Base-by-base conservation (phyloP, 2,113 vertebrate species). In the Crotalus helleri region DNA sequence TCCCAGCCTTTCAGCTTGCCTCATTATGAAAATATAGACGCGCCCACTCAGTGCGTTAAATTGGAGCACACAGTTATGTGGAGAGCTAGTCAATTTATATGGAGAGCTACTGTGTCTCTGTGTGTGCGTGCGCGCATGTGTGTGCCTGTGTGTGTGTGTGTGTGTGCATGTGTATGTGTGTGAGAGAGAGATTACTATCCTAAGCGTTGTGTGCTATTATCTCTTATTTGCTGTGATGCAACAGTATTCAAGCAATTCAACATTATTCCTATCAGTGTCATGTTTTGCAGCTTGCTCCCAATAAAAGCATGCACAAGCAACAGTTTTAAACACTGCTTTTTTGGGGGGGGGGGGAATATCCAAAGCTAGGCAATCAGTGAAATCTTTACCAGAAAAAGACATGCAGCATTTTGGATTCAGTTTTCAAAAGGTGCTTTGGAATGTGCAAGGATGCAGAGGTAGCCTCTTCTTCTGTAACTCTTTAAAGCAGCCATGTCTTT, bases 21-120 rank as follows among this genome's bases (percentile, higher is more conserved):
- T 92, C 89, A 64, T 53, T 61, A 90, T 19, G 19, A 90, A 93
- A 90, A 64, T 81, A 81, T 81, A 64, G 87, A 64, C 8, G 2
- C 24, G 3, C 39, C 54, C 64, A 59, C 17, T 3, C 54, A 21
- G 23, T n/a, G 23, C n/a, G 29, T 57, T 85, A 90, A 93, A 90
- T 61, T 86, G 88, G 74, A 93, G 92, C 74, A 39, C 57, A 64
- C 21, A 59, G 90, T 93, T 59, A 90, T 86, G 85, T 29, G 88
- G 74, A 44, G 81, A 93, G 74, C n/a, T 26, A 54, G 21, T 53
- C 55, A 85, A 57, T 55, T 44, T 59, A 89, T 39, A 21, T 19
- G 15, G 33, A 81, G 17, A 81, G 69, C n/a, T 81, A 8, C 2
- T 17, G 69, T 3, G 15, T 74, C 5, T 17, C 12, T 69, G 29